A percentile compares a stretch with the other conserved stretches of the same genome.
phyloP scores from a whole-genome alignment of 2,888 invertebrate genomes.

The Eristalinus aeneus region DNA sequence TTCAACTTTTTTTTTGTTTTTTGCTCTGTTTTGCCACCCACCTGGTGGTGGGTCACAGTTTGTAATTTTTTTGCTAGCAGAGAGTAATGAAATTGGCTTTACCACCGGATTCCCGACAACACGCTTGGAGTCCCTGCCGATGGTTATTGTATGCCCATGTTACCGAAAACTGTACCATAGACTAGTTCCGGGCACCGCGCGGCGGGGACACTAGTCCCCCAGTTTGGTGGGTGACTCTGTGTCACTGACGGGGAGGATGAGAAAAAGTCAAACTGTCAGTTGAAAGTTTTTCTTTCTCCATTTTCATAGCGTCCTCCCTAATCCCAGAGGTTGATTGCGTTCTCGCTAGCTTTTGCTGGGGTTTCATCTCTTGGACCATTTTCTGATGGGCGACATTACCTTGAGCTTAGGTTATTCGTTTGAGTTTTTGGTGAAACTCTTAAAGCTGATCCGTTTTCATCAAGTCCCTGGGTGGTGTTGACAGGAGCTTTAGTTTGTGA shows the following conservation, averaged over 20 bases:
- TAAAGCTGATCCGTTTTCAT: too few relatives aligned
- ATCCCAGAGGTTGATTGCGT: neutral
- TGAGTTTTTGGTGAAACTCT: neutral
- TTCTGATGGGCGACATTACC: neutral
- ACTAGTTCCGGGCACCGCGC: constrained; percentile 31
- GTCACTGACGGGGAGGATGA: neutral
- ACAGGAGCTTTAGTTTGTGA: too few relatives aligned
- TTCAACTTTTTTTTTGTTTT: too few relatives aligned
- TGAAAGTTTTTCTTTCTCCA: neutral
- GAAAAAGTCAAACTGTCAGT: neutral
- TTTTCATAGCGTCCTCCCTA: neutral
- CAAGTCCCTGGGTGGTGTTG: too few relatives aligned
- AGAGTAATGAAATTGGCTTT: constrained; percentile 46
- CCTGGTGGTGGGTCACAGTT: neutral
- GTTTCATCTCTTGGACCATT: neutral
- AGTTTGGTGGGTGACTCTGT: neutral
- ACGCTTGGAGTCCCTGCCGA: neutral
- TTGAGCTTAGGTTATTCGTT: neutral
- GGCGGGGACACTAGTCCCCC: neutral
- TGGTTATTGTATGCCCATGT: constrained; percentile 6
- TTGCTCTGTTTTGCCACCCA: neutral
- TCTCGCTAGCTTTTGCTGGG: neutral
- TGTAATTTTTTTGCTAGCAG: neutral
- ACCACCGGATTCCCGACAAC: constrained; percentile 31
- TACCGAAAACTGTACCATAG: constrained; percentile 15